These are phyloP conservation scores for Boulengeromyrus knoepffleri DNA, from an alignment of 2,113 vertebrate species.

Conservation along the genomic window DNA sequence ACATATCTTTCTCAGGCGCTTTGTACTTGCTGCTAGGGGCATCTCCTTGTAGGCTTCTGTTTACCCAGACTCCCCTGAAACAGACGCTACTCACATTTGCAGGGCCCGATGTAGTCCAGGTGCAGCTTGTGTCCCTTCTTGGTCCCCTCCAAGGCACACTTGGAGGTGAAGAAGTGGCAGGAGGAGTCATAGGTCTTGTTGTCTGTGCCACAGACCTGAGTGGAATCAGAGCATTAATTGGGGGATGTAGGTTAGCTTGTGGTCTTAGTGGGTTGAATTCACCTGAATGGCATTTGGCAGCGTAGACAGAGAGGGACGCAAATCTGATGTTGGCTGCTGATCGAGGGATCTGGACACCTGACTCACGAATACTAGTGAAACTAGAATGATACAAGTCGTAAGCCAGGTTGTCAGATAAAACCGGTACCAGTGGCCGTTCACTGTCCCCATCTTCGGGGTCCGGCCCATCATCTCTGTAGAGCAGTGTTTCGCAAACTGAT, in stretches of 20 bases:
- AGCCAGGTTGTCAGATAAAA: neutral
- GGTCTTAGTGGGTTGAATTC: neutral
- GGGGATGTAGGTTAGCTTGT: neutral
- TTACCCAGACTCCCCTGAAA: neutral
- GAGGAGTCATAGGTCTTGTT: constrained; percentile 96
- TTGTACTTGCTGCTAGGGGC: neutral
- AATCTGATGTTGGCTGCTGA: neutral
- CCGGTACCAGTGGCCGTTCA: neutral
- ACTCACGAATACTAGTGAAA: neutral
- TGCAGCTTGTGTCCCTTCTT: constrained; percentile 99
- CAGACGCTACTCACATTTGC: constrained; percentile 79
- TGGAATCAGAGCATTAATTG: neutral
- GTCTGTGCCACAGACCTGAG: constrained; percentile 89
- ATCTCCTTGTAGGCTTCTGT: neutral
- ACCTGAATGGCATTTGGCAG: neutral
- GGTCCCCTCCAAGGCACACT: constrained; percentile 94
- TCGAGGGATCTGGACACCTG: neutral
- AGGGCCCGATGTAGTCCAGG: constrained; percentile 95
- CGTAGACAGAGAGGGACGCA: neutral
- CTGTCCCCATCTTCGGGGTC: neutral
- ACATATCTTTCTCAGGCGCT: neutral
- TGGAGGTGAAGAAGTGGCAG: constrained; percentile 97
- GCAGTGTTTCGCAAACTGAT: neutral
- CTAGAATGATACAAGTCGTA: neutral
- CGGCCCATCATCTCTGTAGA: neutral